phyloP scores from a whole-genome alignment of 2,888 invertebrate species.

The Labia minor region DNA sequence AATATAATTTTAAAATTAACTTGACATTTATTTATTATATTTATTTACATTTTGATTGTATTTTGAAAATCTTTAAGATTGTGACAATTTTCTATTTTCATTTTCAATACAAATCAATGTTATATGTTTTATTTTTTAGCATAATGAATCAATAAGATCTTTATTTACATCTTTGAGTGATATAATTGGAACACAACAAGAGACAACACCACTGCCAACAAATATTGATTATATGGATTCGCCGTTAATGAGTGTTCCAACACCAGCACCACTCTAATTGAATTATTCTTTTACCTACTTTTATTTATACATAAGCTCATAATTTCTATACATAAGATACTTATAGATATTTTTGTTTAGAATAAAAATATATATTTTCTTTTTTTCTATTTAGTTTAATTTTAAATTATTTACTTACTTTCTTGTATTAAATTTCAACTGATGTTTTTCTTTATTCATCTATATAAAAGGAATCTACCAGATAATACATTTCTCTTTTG shows the following conservation, averaged over 20 bases:
- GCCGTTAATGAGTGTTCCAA: constrained; percentile 74
- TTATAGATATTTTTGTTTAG: not conserved
- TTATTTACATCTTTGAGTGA: constrained; percentile 66
- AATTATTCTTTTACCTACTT: constrained; percentile 24
- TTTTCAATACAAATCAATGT: too few species aligned
- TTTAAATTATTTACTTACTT: too few species aligned
- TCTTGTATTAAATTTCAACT: too few species aligned
- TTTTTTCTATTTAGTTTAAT: not conserved
- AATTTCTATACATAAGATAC: not conserved
- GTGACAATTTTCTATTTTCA: too few species aligned
- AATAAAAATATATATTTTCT: not conserved
- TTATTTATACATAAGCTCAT: not conserved
- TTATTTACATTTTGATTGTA: too few species aligned
- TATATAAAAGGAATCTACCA: too few species aligned
- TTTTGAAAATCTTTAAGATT: too few species aligned
- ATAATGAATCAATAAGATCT: constrained; percentile 73
- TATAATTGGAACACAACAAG: constrained; percentile 61
- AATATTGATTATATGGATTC: constrained; percentile 69
- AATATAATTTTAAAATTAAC: too few species aligned
- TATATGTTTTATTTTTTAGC: constrained; percentile 41
- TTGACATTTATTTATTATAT: too few species aligned
- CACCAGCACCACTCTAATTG: constrained; percentile 67
- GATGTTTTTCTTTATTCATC: too few species aligned
- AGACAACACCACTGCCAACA: constrained; percentile 49
- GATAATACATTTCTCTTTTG: not conserved